Evolutionary conservation across 2,113 vertebrate species (phyloP).

Genomic region (Morone chrysops): DNA sequence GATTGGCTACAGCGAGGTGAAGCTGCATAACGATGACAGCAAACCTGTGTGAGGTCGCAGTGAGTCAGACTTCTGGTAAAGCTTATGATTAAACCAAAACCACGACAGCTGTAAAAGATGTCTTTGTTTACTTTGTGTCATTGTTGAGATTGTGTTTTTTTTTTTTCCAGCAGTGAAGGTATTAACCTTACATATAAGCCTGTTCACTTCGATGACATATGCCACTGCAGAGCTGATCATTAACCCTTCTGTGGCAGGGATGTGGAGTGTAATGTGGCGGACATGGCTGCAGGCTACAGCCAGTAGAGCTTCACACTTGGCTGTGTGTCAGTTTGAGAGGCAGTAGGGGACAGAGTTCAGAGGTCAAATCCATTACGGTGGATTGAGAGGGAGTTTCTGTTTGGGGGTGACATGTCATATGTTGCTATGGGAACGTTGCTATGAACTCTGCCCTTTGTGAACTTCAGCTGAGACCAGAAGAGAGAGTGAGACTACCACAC

Average conservation of each 20-base stretch:
- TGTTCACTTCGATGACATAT: slow-evolving; percentile 50
- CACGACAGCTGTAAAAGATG: slow-evolving; percentile 23
- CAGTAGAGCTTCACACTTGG: slow-evolving; percentile 63
- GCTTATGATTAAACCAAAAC: slow-evolving; percentile 48
- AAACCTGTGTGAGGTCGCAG: slow-evolving; percentile 65
- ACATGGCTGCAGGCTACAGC: slow-evolving; percentile 61
- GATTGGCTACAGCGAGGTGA: slow-evolving; percentile 70
- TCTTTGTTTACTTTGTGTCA: slow-evolving; percentile 23
- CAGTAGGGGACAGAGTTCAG: slow-evolving; percentile 72
- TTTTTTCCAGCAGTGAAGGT: background rate
- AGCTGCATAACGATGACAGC: slow-evolving; percentile 68
- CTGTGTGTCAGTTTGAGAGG: slow-evolving; percentile 71
- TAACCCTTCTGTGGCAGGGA: slow-evolving; percentile 49
- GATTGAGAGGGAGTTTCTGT: slow-evolving; percentile 79
- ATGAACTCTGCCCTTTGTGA: slow-evolving; percentile 79
- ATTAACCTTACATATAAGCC: slow-evolving; percentile 20
- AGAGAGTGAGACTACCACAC: slow-evolving; percentile 52
- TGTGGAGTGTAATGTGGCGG: slow-evolving; percentile 26
- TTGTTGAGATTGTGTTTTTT: background rate
- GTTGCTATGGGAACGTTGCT: slow-evolving; percentile 82
- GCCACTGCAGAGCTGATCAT: slow-evolving; percentile 51
- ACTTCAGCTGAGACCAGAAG: slow-evolving; percentile 70
- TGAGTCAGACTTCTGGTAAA: slow-evolving; percentile 55
- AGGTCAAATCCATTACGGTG: slow-evolving; percentile 85
- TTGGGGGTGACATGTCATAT: slow-evolving; percentile 73